These are phyloP conservation scores for Listronotus bonariensis DNA, from an alignment of 1,140 invertebrate genomes.

Conservation along the genomic window DNA sequence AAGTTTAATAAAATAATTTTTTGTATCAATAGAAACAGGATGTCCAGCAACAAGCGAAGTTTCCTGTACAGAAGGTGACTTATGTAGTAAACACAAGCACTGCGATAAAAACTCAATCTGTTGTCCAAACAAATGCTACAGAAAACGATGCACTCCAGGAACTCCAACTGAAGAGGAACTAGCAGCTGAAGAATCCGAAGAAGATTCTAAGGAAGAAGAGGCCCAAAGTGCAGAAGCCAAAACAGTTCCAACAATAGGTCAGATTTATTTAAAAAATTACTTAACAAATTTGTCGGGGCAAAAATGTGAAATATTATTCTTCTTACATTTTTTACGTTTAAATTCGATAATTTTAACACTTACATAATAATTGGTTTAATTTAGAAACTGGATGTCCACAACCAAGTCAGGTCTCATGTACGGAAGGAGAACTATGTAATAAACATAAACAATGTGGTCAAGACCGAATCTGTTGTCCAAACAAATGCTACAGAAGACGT, in stretches of 20 bases:
- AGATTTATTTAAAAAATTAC: too few species aligned
- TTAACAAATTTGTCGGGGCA: too few species aligned
- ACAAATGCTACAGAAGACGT: slow-evolving; percentile 31
- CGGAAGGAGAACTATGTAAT: slow-evolving; percentile 21
- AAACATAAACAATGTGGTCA: slow-evolving; percentile 30
- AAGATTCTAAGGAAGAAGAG: slow-evolving; percentile 54
- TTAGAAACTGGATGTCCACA: slow-evolving; percentile 29
- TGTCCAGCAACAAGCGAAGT: slow-evolving; percentile 22
- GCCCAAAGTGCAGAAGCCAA: background rate
- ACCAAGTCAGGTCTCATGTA: slow-evolving; percentile 23
- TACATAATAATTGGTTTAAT: too few species aligned
- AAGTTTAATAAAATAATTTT: too few species aligned
- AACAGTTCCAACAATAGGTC: slow-evolving; percentile 11
- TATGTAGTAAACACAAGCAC: slow-evolving; percentile 33
- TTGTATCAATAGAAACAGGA: slow-evolving; percentile 16
- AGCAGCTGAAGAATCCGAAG: slow-evolving; percentile 53
- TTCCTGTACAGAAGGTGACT: slow-evolving; percentile 22
- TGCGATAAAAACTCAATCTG: slow-evolving; percentile 22
- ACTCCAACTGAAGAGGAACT: slow-evolving; percentile 23
- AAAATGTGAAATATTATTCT: too few species aligned
- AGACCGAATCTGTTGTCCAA: slow-evolving; percentile 27
- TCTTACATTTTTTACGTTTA: too few species aligned
- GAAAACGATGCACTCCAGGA: slow-evolving; percentile 28
- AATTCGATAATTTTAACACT: too few species aligned
- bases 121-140: slow-evolving; percentile 33